Percentiles rank a stretch among this genome's conserved stretches.
These are phyloP conservation scores for Leptobrachium ailaonicum DNA, from an alignment of 2,113 vertebrate species.

Conservation along the genomic window DNA sequence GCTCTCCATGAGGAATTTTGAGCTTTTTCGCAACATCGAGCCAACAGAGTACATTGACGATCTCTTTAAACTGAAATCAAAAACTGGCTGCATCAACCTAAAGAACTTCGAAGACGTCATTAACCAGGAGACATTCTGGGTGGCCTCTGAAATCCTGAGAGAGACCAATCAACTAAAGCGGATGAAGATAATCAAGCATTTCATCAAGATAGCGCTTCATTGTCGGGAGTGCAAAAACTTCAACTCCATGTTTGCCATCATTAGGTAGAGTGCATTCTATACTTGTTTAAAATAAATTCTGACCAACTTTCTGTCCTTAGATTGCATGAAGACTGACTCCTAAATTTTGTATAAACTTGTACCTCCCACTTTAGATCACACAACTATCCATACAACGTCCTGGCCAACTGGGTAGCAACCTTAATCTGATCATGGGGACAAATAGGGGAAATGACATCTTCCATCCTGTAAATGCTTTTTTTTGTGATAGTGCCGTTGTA, in stretches of 20 bases:
- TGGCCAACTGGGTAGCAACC: too few species aligned
- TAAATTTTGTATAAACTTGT: too few species aligned
- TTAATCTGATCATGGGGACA: too few species aligned
- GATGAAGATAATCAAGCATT: constrained; percentile 98
- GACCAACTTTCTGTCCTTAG: too few species aligned
- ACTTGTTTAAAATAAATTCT: too few species aligned
- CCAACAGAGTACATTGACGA: constrained; percentile 97
- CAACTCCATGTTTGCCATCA: constrained; percentile 99
- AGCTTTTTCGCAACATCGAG: constrained; percentile 95
- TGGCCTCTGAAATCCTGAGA: constrained; percentile 89
- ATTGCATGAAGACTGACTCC: too few species aligned
- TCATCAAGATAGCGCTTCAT: constrained; percentile 97
- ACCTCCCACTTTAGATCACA: too few species aligned
- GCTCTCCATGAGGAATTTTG: constrained; percentile 95
- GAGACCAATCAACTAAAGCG: constrained; percentile 95
- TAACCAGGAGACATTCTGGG: constrained; percentile 99
- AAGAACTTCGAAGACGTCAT: constrained; percentile 97
- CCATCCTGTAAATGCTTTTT: too few species aligned
- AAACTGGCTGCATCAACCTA: constrained; percentile 82
- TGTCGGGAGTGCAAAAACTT: constrained; percentile 99
- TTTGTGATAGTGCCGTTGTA: too few species aligned
- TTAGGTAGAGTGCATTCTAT: constrained; percentile 76
- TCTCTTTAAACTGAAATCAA: constrained; percentile 89
- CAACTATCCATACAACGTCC: too few species aligned
- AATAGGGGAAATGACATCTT: too few species aligned